These are phyloP conservation scores for Uromys caudimaculatus DNA, from an alignment of 2,797 vertebrate genomes.

Conservation along the genomic window DNA sequence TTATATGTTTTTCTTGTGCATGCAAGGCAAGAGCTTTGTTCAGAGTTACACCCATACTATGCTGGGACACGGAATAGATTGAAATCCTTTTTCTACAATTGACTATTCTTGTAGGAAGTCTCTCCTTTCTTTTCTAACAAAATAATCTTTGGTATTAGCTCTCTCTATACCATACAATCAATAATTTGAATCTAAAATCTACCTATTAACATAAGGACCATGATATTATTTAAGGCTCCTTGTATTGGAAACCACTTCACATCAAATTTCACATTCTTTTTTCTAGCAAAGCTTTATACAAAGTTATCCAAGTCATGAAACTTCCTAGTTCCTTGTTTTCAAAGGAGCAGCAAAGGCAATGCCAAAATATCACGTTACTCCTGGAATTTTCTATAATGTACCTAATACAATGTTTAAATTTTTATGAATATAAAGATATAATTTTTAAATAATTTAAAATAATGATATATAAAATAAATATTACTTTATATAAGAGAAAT, in stretches of 20 bases:
- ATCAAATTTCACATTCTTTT: background rate
- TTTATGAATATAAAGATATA: background rate
- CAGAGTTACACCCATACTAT: no score
- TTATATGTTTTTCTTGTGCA: background rate
- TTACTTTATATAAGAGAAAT: background rate
- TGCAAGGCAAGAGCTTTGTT: background rate
- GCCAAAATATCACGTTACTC: background rate
- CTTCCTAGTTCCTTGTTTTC: background rate
- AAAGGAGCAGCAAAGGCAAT: background rate
- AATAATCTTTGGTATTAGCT: background rate
- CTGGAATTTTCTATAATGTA: background rate
- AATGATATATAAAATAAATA: background rate
- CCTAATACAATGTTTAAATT: background rate
- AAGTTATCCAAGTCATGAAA: background rate
- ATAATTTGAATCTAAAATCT: slow-evolving; percentile 1
- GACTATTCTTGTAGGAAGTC: background rate
- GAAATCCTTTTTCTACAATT: background rate
- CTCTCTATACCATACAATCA: background rate
- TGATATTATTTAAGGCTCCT: background rate
- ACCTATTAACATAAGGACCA: background rate
- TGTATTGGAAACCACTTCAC: background rate
- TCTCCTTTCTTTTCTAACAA: slow-evolving; percentile 14
- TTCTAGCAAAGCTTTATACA: background rate
- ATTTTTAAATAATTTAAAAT: background rate
- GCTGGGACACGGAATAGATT: background rate